phyloP scores from a whole-genome alignment of 2,797 vertebrate genomes.

The Lithobates pipiens region DNA sequence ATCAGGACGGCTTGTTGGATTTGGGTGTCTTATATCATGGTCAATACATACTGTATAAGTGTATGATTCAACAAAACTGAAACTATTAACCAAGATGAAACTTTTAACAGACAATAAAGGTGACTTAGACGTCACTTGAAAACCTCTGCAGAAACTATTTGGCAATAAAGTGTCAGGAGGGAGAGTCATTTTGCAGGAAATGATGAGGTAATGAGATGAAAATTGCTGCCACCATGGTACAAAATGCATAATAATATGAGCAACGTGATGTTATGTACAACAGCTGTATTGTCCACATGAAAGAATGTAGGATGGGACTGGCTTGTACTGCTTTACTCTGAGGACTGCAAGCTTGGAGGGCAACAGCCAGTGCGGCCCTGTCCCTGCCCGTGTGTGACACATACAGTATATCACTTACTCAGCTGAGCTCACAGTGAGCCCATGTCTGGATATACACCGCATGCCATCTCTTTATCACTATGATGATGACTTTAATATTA shows the following conservation, averaged over 20 bases:
- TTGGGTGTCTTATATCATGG: too few species aligned
- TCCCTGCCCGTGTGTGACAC: neutral
- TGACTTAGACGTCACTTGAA: neutral
- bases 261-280: conserved; percentile 37
- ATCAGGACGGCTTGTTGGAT: too few species aligned
- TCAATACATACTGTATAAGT: neutral
- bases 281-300: conserved; percentile 49
- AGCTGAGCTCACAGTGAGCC: too few species aligned
- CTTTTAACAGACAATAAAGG: neutral
- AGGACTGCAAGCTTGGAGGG: neutral
- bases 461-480: too few species aligned
- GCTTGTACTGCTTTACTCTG: conserved; percentile 45
- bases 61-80: neutral
- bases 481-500: too few species aligned
- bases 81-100: neutral
- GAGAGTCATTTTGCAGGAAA: conserved; percentile 4
- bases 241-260: conserved; percentile 42
- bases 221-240: conserved; percentile 28
- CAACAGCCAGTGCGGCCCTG: too few species aligned
- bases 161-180: conserved; percentile 5
- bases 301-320: conserved; percentile 56
- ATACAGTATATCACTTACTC: neutral
- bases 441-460: too few species aligned
- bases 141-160: conserved; percentile 29
- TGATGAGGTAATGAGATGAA: conserved; percentile 38